Base-by-base conservation (phyloP, 2,113 vertebrate species). In the cattle (Bos taurus) region DNA sequence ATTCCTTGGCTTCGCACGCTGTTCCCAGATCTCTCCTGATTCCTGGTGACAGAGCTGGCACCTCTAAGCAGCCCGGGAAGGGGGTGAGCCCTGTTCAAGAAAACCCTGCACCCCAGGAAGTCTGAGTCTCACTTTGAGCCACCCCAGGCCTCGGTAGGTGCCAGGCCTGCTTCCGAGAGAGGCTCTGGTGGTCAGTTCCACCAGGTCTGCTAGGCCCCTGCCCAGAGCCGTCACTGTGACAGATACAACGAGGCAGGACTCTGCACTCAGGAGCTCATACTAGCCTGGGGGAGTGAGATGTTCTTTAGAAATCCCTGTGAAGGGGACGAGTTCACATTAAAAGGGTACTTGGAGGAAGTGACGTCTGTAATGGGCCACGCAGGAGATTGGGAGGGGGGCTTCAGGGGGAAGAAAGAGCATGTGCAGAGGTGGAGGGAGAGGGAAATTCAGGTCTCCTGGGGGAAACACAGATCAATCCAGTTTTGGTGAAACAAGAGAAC, bases 21-120 rank as follows among this genome's bases (percentile, higher is more conserved):
- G 56, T 93, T 95, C 62, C 95, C 87, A 92, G 95, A 90, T 88
- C 94, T 67, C 90, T 90, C 94, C 21, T 30, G 57, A 83, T 95
- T 96, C 92, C 90, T 6, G 5, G 90, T 60, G 97, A 94, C 60
- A 91, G 82, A 83, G 59, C 54, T 95, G 90, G 94, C 80, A 92
- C 86, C 84, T 89, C 78, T 43, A 40, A 80, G 36, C 46, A 93
- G 88, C 50, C n/a, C 54, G 12, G 40, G 60, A 91, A 84, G 52
- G 86, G 80, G 13, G 40, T 90, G 48, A 82, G 74, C 33, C 48
- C 67, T 80, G 46, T 80, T 92, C 33, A 64, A 50, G 88, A 67
- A 82, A 23, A 19, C 33, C 13, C 88, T 3, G 5, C 13, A 71
- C 50, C 67, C 46, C 36, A 90, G 87, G 57, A 95, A 96, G 80